These are phyloP conservation scores for Zygogramma bicolorata DNA, from an alignment of 2,888 invertebrate genomes.

Conservation along the genomic window DNA sequence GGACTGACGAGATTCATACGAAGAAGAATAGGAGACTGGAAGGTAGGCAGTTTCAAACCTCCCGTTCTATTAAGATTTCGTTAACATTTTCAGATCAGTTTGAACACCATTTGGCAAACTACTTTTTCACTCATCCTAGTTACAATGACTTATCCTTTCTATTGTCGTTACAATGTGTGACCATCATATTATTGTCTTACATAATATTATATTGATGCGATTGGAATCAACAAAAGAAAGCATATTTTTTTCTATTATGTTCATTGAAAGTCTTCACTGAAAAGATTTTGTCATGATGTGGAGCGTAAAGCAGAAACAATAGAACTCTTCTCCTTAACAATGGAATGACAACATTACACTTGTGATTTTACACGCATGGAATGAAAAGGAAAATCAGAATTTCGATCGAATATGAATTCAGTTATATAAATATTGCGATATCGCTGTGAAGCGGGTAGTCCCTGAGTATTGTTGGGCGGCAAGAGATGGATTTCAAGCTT, in stretches of 20 bases:
- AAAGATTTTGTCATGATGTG: conserved; percentile 15
- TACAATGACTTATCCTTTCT: too few relatives aligned
- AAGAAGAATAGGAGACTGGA: too few relatives aligned
- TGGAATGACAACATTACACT: conserved; percentile 17
- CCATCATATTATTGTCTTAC: too few relatives aligned
- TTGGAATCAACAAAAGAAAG: conserved; percentile 15
- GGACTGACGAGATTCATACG: too few relatives aligned
- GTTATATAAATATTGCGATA: background rate
- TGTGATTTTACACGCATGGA: conserved; percentile 16
- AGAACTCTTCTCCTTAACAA: conserved; percentile 9
- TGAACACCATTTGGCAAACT: too few relatives aligned
- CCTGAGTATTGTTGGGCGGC: background rate
- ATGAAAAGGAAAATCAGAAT: background rate
- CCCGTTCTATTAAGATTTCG: too few relatives aligned
- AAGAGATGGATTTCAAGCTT: background rate
- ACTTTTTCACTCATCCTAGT: too few relatives aligned
- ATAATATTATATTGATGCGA: background rate
- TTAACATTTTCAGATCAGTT: too few relatives aligned
- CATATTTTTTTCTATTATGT: background rate
- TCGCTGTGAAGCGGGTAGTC: background rate
- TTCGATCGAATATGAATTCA: background rate
- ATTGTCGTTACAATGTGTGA: too few relatives aligned
- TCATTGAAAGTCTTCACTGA: conserved; percentile 5
- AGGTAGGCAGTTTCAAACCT: too few relatives aligned
- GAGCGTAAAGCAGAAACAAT: conserved; percentile 25